Evolutionary conservation across 2,888 invertebrate species (phyloP), one percentile per base, ranked within the genome.

Genomic region (Frankliniella intonsa): DNA sequence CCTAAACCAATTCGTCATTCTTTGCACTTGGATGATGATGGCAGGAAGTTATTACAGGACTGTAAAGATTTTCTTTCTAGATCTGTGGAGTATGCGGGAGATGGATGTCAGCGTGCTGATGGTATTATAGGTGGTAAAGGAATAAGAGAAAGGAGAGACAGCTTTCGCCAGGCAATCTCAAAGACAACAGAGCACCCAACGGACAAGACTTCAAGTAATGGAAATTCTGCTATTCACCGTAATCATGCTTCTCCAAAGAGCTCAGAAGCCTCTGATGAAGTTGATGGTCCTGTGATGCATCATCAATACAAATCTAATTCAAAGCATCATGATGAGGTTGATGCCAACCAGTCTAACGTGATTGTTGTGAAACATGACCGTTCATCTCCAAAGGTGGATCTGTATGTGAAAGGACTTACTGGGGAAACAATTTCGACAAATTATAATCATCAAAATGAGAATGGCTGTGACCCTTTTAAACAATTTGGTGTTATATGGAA

Each of bases 81-180:
- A 25, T 80, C 81, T 49, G 51, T 62, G 1, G 81, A 81, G 22
- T 38, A 38, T 80, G 38, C 69, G 11, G 50, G 83, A 14, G 80
- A 80, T 19, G 84, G 84, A 62, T 82, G 84, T 49, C 84, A 85
- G 50, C 82, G 84, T 49, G 86, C 25, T 76, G 69, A 76, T 10
- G 25, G 69, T 22, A 25, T 76, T 76, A 84, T 85, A 69, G 85
- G 84, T 50, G 85, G 85, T 10, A 83, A 86, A 14, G 86, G 86
- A 0, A 84, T 86, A 10, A 85, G 87, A 9, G 87, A 87, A 83
- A 84, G 87, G 81, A 84, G 86, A 80, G 87, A 87, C 82, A 87
- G 87, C 84, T 87, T 87, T 83, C 84, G 87, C 3, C 86, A 87
- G 83, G 87, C 87, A 10, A 86, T 87, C 49, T 85, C 85, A 83